Conservation (phyloP, 2,888 invertebrate genomes). For the Clivina fossor region DNA sequence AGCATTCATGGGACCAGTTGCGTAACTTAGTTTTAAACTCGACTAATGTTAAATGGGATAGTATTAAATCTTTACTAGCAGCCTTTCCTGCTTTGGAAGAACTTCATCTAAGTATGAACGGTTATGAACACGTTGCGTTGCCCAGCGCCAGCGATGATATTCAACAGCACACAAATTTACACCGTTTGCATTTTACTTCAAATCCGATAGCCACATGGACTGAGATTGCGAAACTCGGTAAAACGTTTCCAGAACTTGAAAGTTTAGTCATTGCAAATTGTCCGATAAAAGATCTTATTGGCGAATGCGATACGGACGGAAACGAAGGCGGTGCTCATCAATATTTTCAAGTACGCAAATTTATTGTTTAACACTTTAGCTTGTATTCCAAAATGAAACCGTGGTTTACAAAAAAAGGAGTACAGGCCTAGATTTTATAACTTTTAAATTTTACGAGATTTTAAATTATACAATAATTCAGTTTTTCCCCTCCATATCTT, state of each 20-base stretch:
- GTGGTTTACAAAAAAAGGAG: too few relatives aligned
- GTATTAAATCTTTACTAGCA: conserved; percentile 74
- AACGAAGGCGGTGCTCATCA: conserved; percentile 35
- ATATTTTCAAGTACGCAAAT: conserved; percentile 5
- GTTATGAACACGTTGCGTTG: conserved; percentile 76
- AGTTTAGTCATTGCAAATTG: conserved; percentile 85
- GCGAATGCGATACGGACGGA: conserved; percentile 40
- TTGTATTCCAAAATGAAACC: too few relatives aligned
- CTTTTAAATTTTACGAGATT: too few relatives aligned
- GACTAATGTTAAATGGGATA: conserved; percentile 83
- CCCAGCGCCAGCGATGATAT: conserved; percentile 56
- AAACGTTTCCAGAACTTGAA: conserved; percentile 83
- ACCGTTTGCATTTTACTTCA: conserved; percentile 83
- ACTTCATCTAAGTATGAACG: conserved; percentile 89
- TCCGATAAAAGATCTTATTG: conserved; percentile 64
- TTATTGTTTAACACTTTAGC: too few relatives aligned
- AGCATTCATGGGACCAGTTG: conserved; percentile 60
- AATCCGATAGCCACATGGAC: conserved; percentile 84
- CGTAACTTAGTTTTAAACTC: conserved; percentile 84
- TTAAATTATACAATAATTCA: too few relatives aligned
- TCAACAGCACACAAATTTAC: conserved; percentile 65
- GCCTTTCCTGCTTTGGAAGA: conserved; percentile 82
- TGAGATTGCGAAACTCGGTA: conserved; percentile 81
- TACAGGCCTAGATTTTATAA: too few relatives aligned
- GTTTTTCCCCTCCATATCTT: too few relatives aligned